Evolutionary conservation across 2,113 vertebrate genomes (phyloP), one percentile per base, ranked within the genome.

Genomic region (Nerophis ophidion): DNA sequence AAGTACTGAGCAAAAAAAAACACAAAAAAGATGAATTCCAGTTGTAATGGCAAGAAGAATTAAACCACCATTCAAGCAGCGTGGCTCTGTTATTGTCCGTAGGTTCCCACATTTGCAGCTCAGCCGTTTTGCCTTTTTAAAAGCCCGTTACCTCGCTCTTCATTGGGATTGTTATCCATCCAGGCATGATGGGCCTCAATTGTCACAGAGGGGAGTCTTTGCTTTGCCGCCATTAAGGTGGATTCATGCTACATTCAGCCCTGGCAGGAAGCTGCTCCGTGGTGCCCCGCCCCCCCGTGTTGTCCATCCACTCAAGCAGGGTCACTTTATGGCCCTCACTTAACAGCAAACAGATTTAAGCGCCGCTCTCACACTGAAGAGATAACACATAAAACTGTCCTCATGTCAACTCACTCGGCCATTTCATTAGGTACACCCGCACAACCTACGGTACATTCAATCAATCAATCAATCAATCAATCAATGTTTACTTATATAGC

Each of bases 141-240:
- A 75, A 82, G 79, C 62, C 74, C 78, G 81, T 82, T 84, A 83
- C 80, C 80, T 85, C 57, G 78, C 80, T 58, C 82, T 65, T 79
- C 72, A 81, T 79, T 79, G 79, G 74, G 77, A 82, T 82, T 82
- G 79, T 81, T 83, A 65, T 83, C 79, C 66, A 61, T 57, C 80
- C 48, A 81, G 79, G 72, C 72, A 49, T 76, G 86, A 74, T 77
- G 82, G 74, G 75, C 77, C 74, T 81, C 75, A 72, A 87, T 88
- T 86, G 83, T 89, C 85, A 78, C 84, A 87, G 80, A 84, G 83
- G 84, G 85, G 83, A 76, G 81, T 72, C 83, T 63, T 48, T 79
- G 80, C 76, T 71, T 71, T 86, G 70, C 70, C 62, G 66, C 79
- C 66, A 83, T 85, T 83, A 81, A 80, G 77, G 74, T 77, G 76